Conservation (phyloP, 2,113 vertebrate species). For the Protomyctophum bolini region DNA sequence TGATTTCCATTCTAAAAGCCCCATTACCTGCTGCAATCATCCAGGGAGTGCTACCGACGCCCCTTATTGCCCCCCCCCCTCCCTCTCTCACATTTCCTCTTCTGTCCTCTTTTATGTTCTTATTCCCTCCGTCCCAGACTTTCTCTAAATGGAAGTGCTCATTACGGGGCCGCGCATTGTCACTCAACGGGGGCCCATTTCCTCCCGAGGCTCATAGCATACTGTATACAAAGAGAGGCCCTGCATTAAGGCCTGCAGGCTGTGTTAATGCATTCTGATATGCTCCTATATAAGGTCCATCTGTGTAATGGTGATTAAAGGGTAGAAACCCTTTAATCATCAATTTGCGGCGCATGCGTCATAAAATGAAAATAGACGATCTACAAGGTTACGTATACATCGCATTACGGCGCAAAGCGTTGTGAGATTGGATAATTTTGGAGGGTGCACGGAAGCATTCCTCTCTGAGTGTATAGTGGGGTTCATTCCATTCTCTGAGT, state of each 20-base stretch:
- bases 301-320: too few relatives aligned
- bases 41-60: slow-evolving; percentile 25
- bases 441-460: too few relatives aligned
- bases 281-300: too few relatives aligned
- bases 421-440: too few relatives aligned
- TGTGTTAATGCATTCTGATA: too few relatives aligned
- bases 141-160: slow-evolving; percentile 25
- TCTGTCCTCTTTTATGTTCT: slow-evolving; percentile 4
- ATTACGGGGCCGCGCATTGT: slow-evolving; percentile 17
- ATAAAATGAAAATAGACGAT: too few relatives aligned
- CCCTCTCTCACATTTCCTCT: background rate
- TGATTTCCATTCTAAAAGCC: slow-evolving; percentile 72
- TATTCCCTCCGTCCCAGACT: slow-evolving; percentile 7
- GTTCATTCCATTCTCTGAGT: too few relatives aligned
- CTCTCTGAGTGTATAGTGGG: too few relatives aligned
- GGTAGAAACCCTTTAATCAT: too few relatives aligned
- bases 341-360: too few relatives aligned
- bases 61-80: background rate
- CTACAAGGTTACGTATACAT: too few relatives aligned
- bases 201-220: slow-evolving; percentile 22
- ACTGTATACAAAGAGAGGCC: background rate
- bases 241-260: background rate
- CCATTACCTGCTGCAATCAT: slow-evolving; percentile 54
- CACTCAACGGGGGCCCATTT: slow-evolving; percentile 31
- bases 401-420: too few relatives aligned